Evolutionary conservation across 64 coral and sea anemone species (phyloP).

Genomic region (Montipora sp.): DNA sequence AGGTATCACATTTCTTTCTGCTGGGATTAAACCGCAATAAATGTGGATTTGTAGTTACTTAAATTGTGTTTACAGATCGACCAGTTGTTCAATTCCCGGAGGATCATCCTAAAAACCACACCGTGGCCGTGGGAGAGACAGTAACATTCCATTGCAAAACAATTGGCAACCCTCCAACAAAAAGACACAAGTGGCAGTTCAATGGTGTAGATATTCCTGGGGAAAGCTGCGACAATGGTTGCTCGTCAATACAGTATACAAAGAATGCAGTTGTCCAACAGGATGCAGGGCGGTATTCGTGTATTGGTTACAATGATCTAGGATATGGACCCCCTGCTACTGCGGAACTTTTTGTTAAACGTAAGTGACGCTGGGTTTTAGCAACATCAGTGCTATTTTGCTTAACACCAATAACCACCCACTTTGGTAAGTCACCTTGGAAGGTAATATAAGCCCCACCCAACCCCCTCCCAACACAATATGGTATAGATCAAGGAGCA

Average conservation of each 20-base stretch:
- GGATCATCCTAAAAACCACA: slow-evolving; percentile 84
- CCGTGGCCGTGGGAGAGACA: slow-evolving; percentile 32
- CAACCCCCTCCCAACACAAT: no score
- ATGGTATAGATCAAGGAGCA: no score
- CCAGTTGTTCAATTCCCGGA: slow-evolving; percentile 72
- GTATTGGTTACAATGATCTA: slow-evolving; percentile 65
- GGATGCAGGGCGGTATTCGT: slow-evolving; percentile 73
- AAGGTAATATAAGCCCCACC: no score
- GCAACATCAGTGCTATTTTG: no score
- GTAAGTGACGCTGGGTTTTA: slow-evolving; percentile 26
- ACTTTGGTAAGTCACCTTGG: no score
- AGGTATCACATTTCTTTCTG: not conserved
- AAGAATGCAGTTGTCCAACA: not conserved
- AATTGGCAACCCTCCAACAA: slow-evolving; percentile 67
- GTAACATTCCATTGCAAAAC: slow-evolving; percentile 74
- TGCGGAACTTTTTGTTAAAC: slow-evolving; percentile 69
- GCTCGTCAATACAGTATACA: not conserved
- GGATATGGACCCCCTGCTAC: slow-evolving; percentile 70
- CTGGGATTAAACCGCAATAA: no score
- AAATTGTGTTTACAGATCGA: slow-evolving; percentile 46
- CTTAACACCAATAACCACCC: no score
- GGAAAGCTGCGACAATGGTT: not conserved
- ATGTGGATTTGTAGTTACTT: no score
- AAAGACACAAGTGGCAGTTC: slow-evolving; percentile 68
- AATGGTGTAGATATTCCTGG: slow-evolving; percentile 62